phyloP scores from a whole-genome alignment of 2,797 vertebrate genomes.

The Ptychobarbus kaznakovi region DNA sequence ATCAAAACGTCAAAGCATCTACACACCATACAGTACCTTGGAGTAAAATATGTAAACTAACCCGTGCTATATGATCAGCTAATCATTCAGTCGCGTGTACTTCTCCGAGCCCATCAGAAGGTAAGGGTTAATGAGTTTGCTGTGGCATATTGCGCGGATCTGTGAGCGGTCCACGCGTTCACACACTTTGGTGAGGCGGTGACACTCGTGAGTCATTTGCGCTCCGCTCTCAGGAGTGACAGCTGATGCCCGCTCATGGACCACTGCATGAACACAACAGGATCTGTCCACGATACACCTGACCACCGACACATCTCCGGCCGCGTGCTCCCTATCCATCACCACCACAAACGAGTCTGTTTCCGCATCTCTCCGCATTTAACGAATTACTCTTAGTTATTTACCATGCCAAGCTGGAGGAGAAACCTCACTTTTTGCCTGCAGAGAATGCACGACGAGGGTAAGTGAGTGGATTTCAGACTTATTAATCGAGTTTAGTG shows the following conservation, averaged over 20 bases:
- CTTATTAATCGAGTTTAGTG: background rate
- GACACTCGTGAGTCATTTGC: constrained; percentile 52
- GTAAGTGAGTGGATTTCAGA: constrained; percentile 75
- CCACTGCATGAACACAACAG: constrained; percentile 45
- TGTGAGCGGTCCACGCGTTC: constrained; percentile 30
- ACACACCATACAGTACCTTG: background rate
- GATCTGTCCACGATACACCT: constrained; percentile 49
- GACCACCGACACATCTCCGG: background rate
- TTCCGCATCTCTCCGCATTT: background rate
- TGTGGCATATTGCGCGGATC: constrained; percentile 6
- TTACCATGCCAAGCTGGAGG: constrained; percentile 89
- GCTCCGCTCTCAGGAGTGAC: constrained; percentile 35
- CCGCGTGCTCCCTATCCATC: background rate
- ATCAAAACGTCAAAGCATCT: background rate
- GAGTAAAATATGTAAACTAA: background rate
- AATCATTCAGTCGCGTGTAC: background rate
- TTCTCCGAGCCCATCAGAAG: background rate
- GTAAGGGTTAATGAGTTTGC: constrained; percentile 4
- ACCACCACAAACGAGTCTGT: background rate
- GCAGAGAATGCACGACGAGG: constrained; percentile 92
- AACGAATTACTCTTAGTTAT: constrained; percentile 32
- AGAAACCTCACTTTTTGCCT: constrained; percentile 91
- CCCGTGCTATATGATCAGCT: background rate
- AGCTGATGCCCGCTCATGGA: constrained; percentile 46
- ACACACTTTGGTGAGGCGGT: constrained; percentile 46